Percentiles rank a stretch among this genome's conserved stretches.
Evolutionary conservation across 2,113 vertebrate species (phyloP).

Genomic region (Mustelus asterias): DNA sequence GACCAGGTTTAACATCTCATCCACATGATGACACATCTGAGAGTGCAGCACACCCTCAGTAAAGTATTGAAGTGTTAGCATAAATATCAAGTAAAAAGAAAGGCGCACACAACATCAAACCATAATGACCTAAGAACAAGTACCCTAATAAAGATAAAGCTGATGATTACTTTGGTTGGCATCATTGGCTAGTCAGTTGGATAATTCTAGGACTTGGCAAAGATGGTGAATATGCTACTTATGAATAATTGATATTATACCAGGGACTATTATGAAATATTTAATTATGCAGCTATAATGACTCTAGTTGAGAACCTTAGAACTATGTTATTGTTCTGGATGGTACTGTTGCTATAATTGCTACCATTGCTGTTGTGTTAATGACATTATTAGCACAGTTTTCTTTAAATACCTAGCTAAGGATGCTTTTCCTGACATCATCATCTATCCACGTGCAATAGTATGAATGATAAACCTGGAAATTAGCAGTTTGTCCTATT

Average conservation of each 20-base stretch:
- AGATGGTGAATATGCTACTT: neutral
- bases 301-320: neutral
- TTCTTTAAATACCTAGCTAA: neutral
- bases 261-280: neutral
- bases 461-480: neutral
- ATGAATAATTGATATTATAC: slow-evolving; percentile 5
- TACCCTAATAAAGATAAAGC: neutral
- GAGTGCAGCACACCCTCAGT: neutral
- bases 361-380: too few relatives aligned
- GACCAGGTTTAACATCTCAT: too few relatives aligned
- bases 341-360: too few relatives aligned
- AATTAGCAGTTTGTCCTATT: neutral
- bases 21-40: neutral
- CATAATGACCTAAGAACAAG: neutral
- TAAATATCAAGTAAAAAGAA: neutral
- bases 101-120: neutral
- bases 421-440: neutral
- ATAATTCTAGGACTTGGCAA: neutral
- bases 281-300: slow-evolving; percentile 1
- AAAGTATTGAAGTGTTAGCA: neutral
- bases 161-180: neutral
- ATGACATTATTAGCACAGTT: too few relatives aligned
- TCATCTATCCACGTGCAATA: neutral
- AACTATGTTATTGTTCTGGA: too few relatives aligned
- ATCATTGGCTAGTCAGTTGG: neutral